Evolutionary conservation across 1,140 invertebrate species (phyloP).

Genomic region (Lepidurus arcticus): DNA sequence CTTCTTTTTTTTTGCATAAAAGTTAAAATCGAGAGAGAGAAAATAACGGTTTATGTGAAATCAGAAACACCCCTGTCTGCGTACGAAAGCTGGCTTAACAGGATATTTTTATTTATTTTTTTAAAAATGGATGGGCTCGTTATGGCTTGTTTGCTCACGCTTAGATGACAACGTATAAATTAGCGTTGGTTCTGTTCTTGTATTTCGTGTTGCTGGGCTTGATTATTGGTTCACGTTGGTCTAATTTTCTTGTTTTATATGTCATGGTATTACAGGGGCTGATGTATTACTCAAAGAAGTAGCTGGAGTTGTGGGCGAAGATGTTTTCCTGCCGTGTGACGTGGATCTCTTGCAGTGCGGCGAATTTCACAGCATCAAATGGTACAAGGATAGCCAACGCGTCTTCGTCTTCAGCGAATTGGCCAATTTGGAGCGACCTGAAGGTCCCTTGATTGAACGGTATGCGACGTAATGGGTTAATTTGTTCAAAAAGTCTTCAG

Average conservation of each 20-base stretch:
- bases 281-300: constrained; percentile 40
- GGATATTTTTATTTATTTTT: too few species aligned
- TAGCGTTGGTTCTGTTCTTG: neutral
- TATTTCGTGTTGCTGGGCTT: neutral
- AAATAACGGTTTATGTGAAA: too few species aligned
- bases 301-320: constrained; percentile 54
- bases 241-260: constrained; percentile 4
- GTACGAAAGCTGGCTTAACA: too few species aligned
- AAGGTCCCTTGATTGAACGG: constrained; percentile 68
- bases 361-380: constrained; percentile 79
- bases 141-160: too few species aligned
- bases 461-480: constrained; percentile 41
- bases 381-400: constrained; percentile 72
- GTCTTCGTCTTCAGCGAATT: constrained; percentile 78
- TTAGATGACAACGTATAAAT: too few species aligned
- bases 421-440: constrained; percentile 61
- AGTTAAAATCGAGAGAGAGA: neutral
- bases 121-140: too few species aligned
- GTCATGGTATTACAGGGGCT: constrained; percentile 20
- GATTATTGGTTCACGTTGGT: neutral
- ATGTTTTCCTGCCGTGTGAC: constrained; percentile 64
- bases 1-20: neutral
- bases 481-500: neutral
- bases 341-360: constrained; percentile 70
- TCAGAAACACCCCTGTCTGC: too few species aligned